Conservation (phyloP, 2,113 vertebrate species). For the Phaethornis superciliosus region DNA sequence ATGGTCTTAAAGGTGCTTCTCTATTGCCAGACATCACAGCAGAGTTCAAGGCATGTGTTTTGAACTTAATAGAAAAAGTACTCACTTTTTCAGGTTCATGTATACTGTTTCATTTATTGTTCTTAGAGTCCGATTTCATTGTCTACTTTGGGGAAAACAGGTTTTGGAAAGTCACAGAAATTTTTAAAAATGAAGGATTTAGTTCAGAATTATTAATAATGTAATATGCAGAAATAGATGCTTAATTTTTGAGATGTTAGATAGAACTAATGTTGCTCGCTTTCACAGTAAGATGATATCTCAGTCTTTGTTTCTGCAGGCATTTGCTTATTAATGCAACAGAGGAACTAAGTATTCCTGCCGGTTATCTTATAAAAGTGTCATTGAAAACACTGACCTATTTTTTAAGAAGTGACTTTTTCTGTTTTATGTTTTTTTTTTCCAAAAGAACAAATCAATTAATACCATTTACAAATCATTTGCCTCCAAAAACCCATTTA, state of each 20-base stretch:
- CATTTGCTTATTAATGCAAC: not conserved
- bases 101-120: not conserved
- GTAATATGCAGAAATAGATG: not conserved
- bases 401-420: slow-evolving; percentile 1
- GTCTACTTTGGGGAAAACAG: not conserved
- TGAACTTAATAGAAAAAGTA: not conserved
- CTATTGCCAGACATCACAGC: not conserved
- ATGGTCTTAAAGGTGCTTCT: not conserved
- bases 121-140: not conserved
- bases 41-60: not conserved
- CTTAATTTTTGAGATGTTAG: not conserved
- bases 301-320: not conserved
- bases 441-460: slow-evolving; percentile 14
- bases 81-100: not conserved
- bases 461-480: not conserved
- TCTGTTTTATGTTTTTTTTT: not conserved
- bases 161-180: not conserved
- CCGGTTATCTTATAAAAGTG: not conserved
- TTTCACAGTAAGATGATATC: not conserved
- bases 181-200: not conserved
- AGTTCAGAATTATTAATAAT: not conserved
- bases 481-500: slow-evolving; percentile 1
- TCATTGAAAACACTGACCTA: not conserved
- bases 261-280: not conserved
- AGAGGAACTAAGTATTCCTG: not conserved